Percentiles rank a stretch among this genome's conserved stretches.
Conservation (phyloP, 1,140 invertebrate genomes). For the Belonocnema kinseyi region DNA sequence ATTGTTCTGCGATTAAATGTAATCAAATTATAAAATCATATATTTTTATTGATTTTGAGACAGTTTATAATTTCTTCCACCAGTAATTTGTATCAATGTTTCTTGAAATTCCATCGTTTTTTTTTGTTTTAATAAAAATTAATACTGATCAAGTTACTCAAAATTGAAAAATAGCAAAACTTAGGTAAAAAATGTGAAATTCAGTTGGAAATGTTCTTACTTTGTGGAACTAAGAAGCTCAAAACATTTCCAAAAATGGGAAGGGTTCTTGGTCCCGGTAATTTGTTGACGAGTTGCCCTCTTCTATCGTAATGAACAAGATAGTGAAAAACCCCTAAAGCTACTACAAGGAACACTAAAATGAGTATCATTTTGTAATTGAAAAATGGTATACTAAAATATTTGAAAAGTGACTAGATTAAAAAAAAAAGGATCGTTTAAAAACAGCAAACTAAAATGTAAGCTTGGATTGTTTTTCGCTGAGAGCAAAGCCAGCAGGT, state of each 20-base stretch:
- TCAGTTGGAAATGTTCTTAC: background rate
- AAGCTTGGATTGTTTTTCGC: no score
- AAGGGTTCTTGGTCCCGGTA: slow-evolving; percentile 19
- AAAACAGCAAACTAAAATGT: no score
- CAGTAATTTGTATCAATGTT: background rate
- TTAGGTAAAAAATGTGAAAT: background rate
- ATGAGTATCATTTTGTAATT: background rate
- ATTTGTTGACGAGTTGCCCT: slow-evolving; percentile 7
- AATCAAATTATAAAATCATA: no score
- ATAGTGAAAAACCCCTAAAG: slow-evolving; percentile 10
- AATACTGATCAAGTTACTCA: no score
- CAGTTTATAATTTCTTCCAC: no score
- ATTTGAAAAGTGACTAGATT: background rate
- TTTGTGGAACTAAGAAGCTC: slow-evolving; percentile 15
- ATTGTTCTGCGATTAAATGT: background rate
- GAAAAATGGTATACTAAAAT: background rate
- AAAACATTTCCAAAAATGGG: slow-evolving; percentile 24
- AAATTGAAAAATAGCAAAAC: background rate
- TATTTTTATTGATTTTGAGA: no score
- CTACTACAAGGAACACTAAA: slow-evolving; percentile 4
- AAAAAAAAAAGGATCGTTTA: no score
- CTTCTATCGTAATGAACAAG: background rate
- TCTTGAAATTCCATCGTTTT: background rate
- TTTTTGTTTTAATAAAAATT: no score
- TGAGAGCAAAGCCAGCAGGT: background rate